Evolutionary conservation across 2,797 vertebrate genomes (phyloP).

Genomic region (Tangara arthus): DNA sequence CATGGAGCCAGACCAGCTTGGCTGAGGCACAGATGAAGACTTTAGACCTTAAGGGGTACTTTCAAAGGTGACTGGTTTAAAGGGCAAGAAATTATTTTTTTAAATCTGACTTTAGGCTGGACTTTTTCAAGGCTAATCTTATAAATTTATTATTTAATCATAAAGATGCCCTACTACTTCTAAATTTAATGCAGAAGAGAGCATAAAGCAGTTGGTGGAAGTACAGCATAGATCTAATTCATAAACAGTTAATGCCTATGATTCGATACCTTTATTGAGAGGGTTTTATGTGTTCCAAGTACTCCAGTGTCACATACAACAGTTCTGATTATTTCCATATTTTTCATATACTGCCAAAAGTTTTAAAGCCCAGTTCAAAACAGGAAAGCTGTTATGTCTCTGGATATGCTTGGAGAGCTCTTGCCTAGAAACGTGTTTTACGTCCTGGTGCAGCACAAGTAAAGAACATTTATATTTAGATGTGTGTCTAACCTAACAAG

Average conservation of each 20-base stretch:
- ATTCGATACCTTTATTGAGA: conserved; percentile 26
- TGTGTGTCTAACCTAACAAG: not conserved
- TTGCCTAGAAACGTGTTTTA: not conserved
- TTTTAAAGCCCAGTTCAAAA: conserved; percentile 28
- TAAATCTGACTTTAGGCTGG: not conserved
- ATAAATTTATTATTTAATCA: not conserved
- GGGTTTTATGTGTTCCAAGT: conserved; percentile 27
- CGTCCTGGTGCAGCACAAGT: not conserved
- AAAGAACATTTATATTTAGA: conserved; percentile 34
- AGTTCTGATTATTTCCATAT: conserved; percentile 62
- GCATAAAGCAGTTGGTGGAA: not conserved
- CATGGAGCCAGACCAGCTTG: fast-evolving
- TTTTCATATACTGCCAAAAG: conserved; percentile 51
- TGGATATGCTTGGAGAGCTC: conserved; percentile 28
- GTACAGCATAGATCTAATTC: not conserved
- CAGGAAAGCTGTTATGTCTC: conserved; percentile 29
- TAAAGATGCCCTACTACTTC: not conserved
- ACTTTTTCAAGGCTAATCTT: not conserved
- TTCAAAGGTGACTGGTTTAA: not conserved
- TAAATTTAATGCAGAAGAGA: not conserved
- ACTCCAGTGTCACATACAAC: conserved; percentile 30
- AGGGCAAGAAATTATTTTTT: not conserved
- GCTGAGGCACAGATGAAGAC: not conserved
- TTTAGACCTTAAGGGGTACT: not conserved
- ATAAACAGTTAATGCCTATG: conserved; percentile 9